These are phyloP conservation scores for Pherbina coryleti DNA, from an alignment of 2,888 invertebrate genomes.

Conservation along the genomic window DNA sequence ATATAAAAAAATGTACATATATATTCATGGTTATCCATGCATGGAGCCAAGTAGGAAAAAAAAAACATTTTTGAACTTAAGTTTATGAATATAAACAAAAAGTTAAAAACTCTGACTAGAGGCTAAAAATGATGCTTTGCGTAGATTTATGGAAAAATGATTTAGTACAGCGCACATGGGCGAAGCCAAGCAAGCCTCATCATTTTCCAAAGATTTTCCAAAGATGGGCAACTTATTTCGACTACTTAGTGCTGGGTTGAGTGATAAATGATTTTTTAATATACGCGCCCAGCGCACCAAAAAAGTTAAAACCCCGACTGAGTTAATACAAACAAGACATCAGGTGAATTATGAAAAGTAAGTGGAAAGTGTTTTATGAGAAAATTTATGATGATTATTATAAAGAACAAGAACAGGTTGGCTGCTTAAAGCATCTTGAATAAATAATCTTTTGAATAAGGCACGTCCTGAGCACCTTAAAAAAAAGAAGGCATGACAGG, in stretches of 20 bases:
- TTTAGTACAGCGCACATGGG: constrained; percentile 4
- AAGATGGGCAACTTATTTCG: background rate
- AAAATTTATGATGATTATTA: too few relatives aligned
- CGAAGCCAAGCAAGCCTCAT: background rate
- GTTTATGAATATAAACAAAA: too few relatives aligned
- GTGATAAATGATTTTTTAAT: constrained; percentile 11
- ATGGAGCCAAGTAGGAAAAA: too few relatives aligned
- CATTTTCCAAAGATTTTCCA: background rate
- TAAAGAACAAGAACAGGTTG: too few relatives aligned
- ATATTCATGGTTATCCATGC: background rate
- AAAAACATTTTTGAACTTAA: too few relatives aligned
- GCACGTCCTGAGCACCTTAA: too few relatives aligned
- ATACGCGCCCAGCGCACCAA: background rate
- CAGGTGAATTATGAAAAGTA: constrained; percentile 1
- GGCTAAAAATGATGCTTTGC: background rate
- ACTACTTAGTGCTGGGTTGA: background rate
- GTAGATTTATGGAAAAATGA: constrained; percentile 5
- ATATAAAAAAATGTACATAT: background rate
- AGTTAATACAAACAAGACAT: background rate
- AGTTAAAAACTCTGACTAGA: background rate
- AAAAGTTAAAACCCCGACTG: background rate
- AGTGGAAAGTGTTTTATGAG: background rate
- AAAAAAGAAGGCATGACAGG: too few relatives aligned
- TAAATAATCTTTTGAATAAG: too few relatives aligned
- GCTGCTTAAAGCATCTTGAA: too few relatives aligned